phyloP scores from a whole-genome alignment of 1,140 invertebrate genomes.

The Temnothorax curvispinosus region DNA sequence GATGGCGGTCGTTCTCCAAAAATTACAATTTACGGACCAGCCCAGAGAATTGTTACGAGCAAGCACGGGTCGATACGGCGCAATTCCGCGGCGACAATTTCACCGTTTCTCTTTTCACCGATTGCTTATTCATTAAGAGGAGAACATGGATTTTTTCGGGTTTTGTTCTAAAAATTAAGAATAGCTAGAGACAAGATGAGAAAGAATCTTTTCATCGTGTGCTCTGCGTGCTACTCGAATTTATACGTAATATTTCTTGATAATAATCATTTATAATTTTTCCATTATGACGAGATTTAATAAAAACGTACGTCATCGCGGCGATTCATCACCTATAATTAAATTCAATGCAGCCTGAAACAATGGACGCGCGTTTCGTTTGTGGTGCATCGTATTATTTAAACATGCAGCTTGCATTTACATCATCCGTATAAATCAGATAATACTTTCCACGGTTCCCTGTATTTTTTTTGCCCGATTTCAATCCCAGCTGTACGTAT shows the following conservation, averaged over 20 bases:
- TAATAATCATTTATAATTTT: not conserved
- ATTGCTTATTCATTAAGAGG: slow-evolving; percentile 24
- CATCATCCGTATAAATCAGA: slow-evolving; percentile 45
- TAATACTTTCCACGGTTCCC: not conserved
- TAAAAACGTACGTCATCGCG: not conserved
- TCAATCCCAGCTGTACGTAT: slow-evolving; percentile 34
- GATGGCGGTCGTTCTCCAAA: slow-evolving; percentile 28
- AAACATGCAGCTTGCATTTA: slow-evolving; percentile 38
- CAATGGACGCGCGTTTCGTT: not conserved
- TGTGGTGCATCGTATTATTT: slow-evolving; percentile 17
- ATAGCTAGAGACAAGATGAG: not conserved
- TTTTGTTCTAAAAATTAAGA: not conserved
- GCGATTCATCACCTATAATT: not conserved
- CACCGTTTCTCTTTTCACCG: not conserved
- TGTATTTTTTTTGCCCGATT: slow-evolving; percentile 23
- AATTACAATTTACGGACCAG: slow-evolving; percentile 45
- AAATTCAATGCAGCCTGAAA: slow-evolving; percentile 9
- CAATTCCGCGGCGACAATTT: slow-evolving; percentile 13
- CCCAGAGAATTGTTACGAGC: slow-evolving; percentile 28
- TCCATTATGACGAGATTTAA: not conserved
- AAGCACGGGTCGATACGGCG: slow-evolving; percentile 6
- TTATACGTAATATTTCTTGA: not conserved
- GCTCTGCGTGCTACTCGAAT: not conserved
- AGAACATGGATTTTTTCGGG: not conserved
- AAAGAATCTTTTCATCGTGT: not conserved